These are phyloP conservation scores for Gavia stellata DNA, from an alignment of 2,113 vertebrate genomes.

Conservation along the genomic window DNA sequence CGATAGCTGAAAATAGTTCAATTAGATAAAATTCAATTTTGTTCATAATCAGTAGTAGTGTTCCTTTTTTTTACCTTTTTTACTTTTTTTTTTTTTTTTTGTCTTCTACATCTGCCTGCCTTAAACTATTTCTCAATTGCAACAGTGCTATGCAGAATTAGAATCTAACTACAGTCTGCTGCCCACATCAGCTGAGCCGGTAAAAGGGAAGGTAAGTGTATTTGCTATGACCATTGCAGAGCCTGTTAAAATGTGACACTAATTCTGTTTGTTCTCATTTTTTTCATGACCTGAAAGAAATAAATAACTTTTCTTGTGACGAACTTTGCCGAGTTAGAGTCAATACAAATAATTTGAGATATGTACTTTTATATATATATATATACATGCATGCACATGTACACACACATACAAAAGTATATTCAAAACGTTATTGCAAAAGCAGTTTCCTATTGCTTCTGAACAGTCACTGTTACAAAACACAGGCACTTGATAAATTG, in stretches of 20 bases:
- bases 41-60: neutral
- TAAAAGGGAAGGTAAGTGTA: slow-evolving; percentile 35
- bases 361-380: neutral
- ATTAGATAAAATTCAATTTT: neutral
- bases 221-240: neutral
- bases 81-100: too few species aligned
- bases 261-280: neutral
- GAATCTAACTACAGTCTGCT: neutral
- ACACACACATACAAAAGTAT: neutral
- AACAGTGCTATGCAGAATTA: slow-evolving; percentile 42
- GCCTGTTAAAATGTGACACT: neutral
- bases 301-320: neutral
- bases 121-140: neutral
- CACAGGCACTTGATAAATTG: neutral
- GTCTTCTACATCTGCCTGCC: neutral
- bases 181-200: neutral
- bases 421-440: neutral
- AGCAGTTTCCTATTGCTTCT: neutral
- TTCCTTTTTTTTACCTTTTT: neutral
- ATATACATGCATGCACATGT: neutral
- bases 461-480: neutral
- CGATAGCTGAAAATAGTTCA: neutral
- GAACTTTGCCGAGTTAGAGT: neutral
- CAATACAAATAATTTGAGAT: neutral
- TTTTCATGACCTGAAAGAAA: neutral